Evolutionary conservation across 2,113 vertebrate genomes (phyloP), one percentile per base, ranked within the genome.

Genomic region (Colius striatus): DNA sequence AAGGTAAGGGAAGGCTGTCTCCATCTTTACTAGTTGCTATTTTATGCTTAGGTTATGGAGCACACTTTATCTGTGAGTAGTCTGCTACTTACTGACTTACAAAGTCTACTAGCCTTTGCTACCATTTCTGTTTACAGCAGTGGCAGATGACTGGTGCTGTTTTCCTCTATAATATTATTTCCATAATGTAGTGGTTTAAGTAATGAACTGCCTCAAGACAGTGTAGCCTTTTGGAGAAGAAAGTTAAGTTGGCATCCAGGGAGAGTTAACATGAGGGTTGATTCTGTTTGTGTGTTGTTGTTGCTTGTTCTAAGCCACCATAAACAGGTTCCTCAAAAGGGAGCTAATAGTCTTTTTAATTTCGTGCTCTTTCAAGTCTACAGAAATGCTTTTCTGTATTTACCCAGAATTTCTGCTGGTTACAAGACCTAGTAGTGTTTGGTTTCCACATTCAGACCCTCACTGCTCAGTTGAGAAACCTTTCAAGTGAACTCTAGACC

Each of bases 1-100:
- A 99, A 98, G 99, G 99, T 99, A 96, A 58, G 93, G 74, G 71
- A 55, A 79, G 29, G 61, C 38, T 57, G 32, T 36, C 25, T 67
- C 38, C 8, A 11, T 32, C 27, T 92, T 89, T 26, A 50, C 51
- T 30, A 10, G 13, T 63, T 87, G 38, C 34, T 65, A 16, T 1
- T 72, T 10, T 51, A 48, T 16, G 16, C 55, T 63, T 48, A 13
- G 18, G 5, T 78, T 60, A 53, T 17, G 23, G 45, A 73, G 38
- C 38, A 61, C 14, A 4, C 47, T 80, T 82, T 58, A 16, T 48
- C n/a, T 61, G 4, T 38, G 48, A 73, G n/a, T 32, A 66, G 66
- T 41, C 50, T 41, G 38, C 38, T 41, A 41, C 38, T 41, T 41
- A 41, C 38, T 41, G 38, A 41, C 38, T 41, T 41, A 41, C 38